These are phyloP conservation scores for Artemisiospiza belli DNA, from an alignment of 2,113 vertebrate species.

Conservation along the genomic window DNA sequence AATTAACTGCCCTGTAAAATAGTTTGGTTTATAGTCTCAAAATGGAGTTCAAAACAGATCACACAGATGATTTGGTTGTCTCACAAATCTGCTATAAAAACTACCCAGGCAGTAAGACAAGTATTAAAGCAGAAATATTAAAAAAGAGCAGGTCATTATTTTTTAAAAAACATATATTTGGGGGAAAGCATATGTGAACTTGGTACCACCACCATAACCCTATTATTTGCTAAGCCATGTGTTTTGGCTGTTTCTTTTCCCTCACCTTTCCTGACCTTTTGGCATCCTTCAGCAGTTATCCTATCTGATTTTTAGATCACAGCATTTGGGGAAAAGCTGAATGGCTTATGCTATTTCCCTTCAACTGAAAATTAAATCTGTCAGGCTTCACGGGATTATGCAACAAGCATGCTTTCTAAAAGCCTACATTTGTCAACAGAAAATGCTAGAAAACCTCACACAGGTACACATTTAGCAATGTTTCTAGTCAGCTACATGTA, in stretches of 20 bases:
- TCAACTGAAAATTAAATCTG: not conserved
- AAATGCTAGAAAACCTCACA: not conserved
- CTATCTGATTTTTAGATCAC: not conserved
- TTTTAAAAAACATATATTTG: not conserved
- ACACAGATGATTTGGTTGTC: not conserved
- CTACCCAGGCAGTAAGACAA: not conserved
- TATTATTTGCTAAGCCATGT: not conserved
- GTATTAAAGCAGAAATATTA: not conserved
- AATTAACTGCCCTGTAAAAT: not conserved
- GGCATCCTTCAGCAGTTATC: not conserved
- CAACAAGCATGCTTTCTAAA: not conserved
- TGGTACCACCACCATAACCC: not conserved
- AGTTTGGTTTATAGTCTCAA: not conserved
- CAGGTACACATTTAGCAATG: not conserved
- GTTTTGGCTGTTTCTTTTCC: not conserved
- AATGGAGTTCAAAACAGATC: not conserved
- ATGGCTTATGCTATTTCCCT: not conserved
- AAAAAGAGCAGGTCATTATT: not conserved
- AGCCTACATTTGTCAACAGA: not conserved
- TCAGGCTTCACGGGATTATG: not conserved
- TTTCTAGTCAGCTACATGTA: not conserved
- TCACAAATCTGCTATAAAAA: not conserved
- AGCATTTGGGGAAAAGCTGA: not conserved
- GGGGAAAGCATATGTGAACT: not conserved
- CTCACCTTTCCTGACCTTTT: not conserved